Percentiles rank a stretch among this genome's conserved stretches.
Evolutionary conservation across 2,888 invertebrate genomes (phyloP).

Genomic region (Pollenia labialis): DNA sequence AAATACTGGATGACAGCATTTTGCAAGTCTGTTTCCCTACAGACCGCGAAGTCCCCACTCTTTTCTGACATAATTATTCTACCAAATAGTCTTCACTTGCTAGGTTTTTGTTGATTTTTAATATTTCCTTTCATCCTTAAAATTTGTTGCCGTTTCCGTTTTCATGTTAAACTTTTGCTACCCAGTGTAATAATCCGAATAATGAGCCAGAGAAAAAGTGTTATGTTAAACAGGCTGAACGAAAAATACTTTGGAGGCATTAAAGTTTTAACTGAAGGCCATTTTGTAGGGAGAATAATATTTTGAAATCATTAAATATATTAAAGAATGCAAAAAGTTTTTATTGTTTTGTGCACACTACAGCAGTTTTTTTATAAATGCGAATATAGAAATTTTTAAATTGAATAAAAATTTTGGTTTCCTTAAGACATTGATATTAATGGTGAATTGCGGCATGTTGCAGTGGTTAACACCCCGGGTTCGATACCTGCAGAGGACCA

Average conservation of each 20-base stretch:
- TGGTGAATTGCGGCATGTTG: too few species aligned
- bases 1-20: too few species aligned
- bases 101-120: too few species aligned
- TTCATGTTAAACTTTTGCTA: neutral
- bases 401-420: too few species aligned
- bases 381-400: too few species aligned
- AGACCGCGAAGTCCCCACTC: too few species aligned
- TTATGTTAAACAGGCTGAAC: neutral
- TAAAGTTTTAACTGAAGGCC: constrained; percentile 20
- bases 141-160: neutral
- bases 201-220: constrained; percentile 13
- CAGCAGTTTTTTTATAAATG: neutral
- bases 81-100: too few species aligned
- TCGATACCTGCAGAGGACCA: too few species aligned
- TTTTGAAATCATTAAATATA: constrained; percentile 28
- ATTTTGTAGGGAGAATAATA: constrained; percentile 35
- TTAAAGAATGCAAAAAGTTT: constrained; percentile 2
- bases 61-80: too few species aligned
- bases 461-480: too few species aligned
- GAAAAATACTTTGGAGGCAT: constrained; percentile 20
- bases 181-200: constrained; percentile 37
- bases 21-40: too few species aligned
- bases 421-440: too few species aligned
- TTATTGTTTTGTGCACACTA: neutral
- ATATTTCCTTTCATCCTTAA: neutral